phyloP scores from a whole-genome alignment of 1,140 invertebrate species.

The Laupala kohalensis region DNA sequence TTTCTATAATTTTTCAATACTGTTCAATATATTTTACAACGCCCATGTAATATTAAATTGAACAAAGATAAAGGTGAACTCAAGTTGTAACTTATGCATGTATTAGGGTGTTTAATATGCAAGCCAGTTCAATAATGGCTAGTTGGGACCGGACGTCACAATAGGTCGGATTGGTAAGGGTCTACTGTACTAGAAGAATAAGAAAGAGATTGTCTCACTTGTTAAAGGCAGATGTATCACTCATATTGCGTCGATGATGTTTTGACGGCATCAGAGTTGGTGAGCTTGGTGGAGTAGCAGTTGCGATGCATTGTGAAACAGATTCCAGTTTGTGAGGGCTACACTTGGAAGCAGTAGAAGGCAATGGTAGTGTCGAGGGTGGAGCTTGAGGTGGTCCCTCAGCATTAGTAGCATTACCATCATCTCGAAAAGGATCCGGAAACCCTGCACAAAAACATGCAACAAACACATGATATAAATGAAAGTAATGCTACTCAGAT shows the following conservation, averaged over 20 bases:
- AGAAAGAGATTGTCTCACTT: slow-evolving; percentile 37
- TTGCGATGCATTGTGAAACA: slow-evolving; percentile 26
- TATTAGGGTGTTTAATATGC: no score
- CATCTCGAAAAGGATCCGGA: slow-evolving; percentile 34
- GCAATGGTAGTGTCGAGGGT: slow-evolving; percentile 10
- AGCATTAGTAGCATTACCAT: neutral
- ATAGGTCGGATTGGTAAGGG: no score
- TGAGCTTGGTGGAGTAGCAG: slow-evolving; percentile 34
- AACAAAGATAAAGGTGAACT: no score
- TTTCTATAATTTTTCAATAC: no score
- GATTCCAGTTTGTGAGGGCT: slow-evolving; percentile 21
- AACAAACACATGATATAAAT: neutral
- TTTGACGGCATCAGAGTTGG: slow-evolving; percentile 33
- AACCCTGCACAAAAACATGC: slow-evolving; percentile 23
- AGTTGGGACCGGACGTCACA: no score
- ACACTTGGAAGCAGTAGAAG: slow-evolving; percentile 12
- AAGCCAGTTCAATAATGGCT: no score
- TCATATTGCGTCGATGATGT: slow-evolving; percentile 63
- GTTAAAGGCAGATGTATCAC: slow-evolving; percentile 75
- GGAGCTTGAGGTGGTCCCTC: slow-evolving; percentile 22
- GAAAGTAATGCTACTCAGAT: no score
- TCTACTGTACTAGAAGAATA: no score
- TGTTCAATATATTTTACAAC: no score
- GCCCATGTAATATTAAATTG: no score
- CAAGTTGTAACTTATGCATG: no score